Base-by-base conservation (phyloP, 1,140 invertebrate species). In the Teleopsis dalmanni region DNA sequence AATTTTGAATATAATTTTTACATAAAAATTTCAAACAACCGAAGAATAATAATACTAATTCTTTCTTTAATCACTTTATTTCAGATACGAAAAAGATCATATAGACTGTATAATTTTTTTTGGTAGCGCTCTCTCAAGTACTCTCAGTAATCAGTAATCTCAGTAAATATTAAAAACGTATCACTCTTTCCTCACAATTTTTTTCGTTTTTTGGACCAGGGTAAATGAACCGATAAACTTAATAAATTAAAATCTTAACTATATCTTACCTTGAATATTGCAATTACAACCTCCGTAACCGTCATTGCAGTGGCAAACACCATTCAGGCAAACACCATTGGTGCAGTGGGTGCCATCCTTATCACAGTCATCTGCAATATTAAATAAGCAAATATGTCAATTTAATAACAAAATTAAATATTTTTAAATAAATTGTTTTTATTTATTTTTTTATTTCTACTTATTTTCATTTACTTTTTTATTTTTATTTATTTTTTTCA, bases 301-400 rank as follows among this genome's bases (percentile, higher is more conserved):
- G 72, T 95, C 91, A 71, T 95, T 94, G 73, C 92, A 95, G 75
- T 95, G 88, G 76, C 92, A 95, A 62, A 92, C 88, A 59, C 85
- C 84, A 70, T 93, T 88, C 56, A 95, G 78, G 76, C 92, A 95
- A 58, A 86, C 91, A 67, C 92, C 92, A 73, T 95, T 91, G 70
- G 85, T 81, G 77, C 92, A 95, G 70, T 76, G 78, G 61, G 82
- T 80, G 71, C 88, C 84, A 70, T 86, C 81, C 72, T 90, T 85
- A 72, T 83, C 87, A 80, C 91, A 95, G 75, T 92, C 85, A 75
- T 87, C 91, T 94, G 75, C 10, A 45, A 26, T 19, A 55, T 11
- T 23, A 29, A 59, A 54, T 58, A 55, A 52, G 56, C 43, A 41
- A 33, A 41, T 50, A 43, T 41, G 14, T 43, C 36, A 50, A 41